A percentile compares a stretch with the other conserved stretches of the same genome.
Conservation (phyloP, 2,113 vertebrate species). For the Oncorhynchus keta region DNA sequence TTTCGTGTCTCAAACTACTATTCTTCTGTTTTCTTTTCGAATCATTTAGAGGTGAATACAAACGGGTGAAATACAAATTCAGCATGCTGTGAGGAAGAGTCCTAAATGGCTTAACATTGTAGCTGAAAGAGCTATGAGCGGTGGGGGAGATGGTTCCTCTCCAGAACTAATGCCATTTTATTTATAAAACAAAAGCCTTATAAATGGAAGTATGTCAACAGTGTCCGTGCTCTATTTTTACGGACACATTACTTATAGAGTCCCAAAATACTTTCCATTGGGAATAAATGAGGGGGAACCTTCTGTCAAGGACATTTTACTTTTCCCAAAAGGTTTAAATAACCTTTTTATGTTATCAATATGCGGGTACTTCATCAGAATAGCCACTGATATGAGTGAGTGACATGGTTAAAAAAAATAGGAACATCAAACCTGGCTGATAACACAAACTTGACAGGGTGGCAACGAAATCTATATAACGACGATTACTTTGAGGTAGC, state of each 20-base stretch:
- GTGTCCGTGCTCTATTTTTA: conserved; percentile 18
- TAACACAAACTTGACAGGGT: conserved; percentile 17
- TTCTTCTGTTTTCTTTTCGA: background rate
- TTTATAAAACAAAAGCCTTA: conserved; percentile 12
- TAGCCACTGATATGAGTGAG: background rate
- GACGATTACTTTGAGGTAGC: background rate
- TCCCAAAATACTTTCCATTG: background rate
- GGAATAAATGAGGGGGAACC: background rate
- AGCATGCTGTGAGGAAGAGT: conserved; percentile 3
- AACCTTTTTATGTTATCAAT: background rate
- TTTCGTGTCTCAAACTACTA: background rate
- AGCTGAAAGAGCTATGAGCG: background rate
- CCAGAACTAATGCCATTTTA: background rate
- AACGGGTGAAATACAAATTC: conserved; percentile 8
- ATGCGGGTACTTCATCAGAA: background rate
- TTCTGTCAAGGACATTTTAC: background rate
- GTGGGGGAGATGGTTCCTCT: background rate
- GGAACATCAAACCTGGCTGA: conserved; percentile 1
- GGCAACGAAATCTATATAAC: background rate
- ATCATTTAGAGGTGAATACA: background rate
- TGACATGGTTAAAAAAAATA: too few relatives aligned
- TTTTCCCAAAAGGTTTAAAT: background rate
- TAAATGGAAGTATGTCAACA: background rate
- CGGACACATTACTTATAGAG: conserved; percentile 7
- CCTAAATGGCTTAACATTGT: conserved; percentile 17